Evolutionary conservation across 2,113 vertebrate species (phyloP).

Genomic region (Lathamus discolor): DNA sequence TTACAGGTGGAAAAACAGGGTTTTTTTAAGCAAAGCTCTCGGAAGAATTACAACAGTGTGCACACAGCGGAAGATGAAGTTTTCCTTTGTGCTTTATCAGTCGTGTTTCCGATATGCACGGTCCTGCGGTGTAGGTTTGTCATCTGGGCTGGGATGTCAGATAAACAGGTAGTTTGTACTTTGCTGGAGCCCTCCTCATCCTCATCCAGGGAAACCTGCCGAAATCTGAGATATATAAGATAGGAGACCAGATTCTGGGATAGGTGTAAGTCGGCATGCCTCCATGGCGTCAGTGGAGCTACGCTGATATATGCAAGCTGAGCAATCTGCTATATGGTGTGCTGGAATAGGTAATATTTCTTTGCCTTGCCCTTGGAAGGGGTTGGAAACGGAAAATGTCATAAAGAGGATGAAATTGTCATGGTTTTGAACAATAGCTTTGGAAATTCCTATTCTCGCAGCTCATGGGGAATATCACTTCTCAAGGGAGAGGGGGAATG

Average conservation of each 20-base stretch:
- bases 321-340: background rate
- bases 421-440: background rate
- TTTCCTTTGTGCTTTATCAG: background rate
- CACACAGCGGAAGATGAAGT: background rate
- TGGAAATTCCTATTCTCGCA: background rate
- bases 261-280: background rate
- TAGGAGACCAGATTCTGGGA: background rate
- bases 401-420: background rate
- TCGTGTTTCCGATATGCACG: fast-evolving
- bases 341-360: background rate
- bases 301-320: background rate
- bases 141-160: background rate
- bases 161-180: background rate
- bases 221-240: background rate
- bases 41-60: background rate
- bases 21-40: background rate
- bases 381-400: background rate
- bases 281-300: fast-evolving
- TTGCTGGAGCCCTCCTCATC: background rate
- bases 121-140: fast-evolving
- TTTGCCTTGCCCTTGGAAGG: background rate
- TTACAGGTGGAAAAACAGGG: constrained; percentile 13
- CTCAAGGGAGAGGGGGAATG: background rate
- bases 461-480: background rate
- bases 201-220: background rate